Evolutionary conservation across 2,797 vertebrate species (phyloP).

Genomic region (Coluber constrictor): DNA sequence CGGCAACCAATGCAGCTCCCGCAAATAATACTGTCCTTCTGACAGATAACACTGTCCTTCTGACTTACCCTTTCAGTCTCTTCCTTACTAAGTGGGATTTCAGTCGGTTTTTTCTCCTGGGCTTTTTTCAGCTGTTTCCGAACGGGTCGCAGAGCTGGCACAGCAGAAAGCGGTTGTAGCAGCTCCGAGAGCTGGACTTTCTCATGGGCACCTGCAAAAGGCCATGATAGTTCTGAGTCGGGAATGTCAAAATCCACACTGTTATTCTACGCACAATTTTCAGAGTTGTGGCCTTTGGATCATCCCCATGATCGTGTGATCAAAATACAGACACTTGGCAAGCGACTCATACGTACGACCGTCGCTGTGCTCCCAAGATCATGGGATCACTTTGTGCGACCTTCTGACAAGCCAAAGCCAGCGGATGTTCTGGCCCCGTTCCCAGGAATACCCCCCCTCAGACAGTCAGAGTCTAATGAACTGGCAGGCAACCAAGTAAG

Average conservation of each 20-base stretch:
- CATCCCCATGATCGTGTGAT: no score
- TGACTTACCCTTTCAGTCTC: conserved; percentile 74
- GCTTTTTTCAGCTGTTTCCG: conserved; percentile 80
- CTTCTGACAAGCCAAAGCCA: no score
- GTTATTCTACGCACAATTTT: not conserved
- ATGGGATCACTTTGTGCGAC: no score
- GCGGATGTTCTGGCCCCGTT: no score
- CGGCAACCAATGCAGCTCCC: no score
- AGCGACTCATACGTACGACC: no score
- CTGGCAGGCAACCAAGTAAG: no score
- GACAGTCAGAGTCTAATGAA: no score
- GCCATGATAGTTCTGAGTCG: not conserved
- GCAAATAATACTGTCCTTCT: not conserved
- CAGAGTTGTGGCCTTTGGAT: no score
- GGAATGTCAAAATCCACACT: not conserved
- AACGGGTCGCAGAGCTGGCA: conserved; percentile 64
- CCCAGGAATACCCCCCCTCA: no score
- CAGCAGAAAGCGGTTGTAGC: conserved; percentile 69
- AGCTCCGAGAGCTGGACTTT: conserved; percentile 83
- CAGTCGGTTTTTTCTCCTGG: conserved; percentile 65
- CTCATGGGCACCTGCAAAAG: conserved; percentile 72
- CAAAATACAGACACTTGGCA: no score
- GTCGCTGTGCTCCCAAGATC: no score
- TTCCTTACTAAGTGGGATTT: conserved; percentile 83
- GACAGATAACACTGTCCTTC: not conserved